Conservation (phyloP, 2,113 vertebrate species). For the Microtus richardsoni region DNA sequence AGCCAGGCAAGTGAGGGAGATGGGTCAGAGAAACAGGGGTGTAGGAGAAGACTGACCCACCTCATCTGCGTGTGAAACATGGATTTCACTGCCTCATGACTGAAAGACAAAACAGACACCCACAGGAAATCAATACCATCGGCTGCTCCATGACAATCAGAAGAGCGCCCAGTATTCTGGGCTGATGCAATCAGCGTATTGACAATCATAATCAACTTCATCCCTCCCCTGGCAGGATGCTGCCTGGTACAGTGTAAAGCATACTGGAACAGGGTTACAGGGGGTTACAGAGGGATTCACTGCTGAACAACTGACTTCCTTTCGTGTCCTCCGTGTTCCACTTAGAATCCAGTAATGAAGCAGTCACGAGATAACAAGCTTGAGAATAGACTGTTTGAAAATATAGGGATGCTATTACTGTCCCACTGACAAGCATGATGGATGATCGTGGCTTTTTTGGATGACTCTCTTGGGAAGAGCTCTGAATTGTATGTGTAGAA, state of each 20-base stretch:
- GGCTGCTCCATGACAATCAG: neutral
- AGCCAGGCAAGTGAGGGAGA: conserved; percentile 71
- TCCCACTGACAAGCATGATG: neutral
- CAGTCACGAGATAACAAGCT: neutral
- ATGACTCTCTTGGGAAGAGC: neutral
- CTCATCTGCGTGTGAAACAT: conserved; percentile 99
- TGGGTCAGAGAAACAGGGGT: conserved; percentile 75
- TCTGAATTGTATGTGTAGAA: neutral
- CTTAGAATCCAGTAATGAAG: neutral
- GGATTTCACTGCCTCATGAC: conserved; percentile 98
- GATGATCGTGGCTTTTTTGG: neutral
- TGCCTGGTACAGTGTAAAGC: neutral
- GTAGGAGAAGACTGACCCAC: conserved; percentile 92
- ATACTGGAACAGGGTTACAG: neutral
- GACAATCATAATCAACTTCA: neutral
- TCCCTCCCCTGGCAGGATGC: neutral
- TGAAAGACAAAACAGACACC: conserved; percentile 97
- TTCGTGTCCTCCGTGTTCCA: neutral
- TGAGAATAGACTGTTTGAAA: neutral
- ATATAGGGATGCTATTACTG: neutral
- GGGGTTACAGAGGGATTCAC: neutral
- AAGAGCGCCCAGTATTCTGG: neutral
- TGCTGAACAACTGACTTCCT: neutral
- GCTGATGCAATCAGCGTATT: neutral
- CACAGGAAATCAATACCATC: conserved; percentile 58